A percentile compares a stretch with the other conserved stretches of the same genome.
Conservation (phyloP, 2,888 invertebrate species). For the Campoplex capitator region DNA sequence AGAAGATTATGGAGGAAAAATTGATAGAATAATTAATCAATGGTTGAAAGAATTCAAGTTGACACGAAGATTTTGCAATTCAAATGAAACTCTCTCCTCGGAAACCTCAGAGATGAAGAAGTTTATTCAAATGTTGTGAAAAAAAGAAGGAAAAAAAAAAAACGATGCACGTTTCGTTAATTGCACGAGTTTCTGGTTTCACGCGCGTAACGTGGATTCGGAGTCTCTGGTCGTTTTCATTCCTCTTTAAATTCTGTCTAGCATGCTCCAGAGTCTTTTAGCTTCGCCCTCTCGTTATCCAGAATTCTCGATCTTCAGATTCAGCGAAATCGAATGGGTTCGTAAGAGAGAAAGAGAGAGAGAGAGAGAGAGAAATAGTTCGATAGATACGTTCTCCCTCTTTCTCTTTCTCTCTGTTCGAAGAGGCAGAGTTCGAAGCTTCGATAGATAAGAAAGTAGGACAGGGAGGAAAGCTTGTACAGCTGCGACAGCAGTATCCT, state of each 20-base stretch:
- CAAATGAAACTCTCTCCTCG: not conserved
- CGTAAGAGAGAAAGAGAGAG: constrained; percentile 36
- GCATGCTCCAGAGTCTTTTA: constrained; percentile 7
- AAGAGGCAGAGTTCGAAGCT: constrained; percentile 65
- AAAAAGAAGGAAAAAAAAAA: not conserved
- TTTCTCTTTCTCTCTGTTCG: constrained; percentile 30
- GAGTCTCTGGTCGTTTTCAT: not conserved
- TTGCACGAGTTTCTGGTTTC: constrained; percentile 4
- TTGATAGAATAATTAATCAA: not conserved
- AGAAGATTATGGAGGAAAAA: not conserved
- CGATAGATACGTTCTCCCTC: constrained; percentile 35
- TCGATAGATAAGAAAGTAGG: constrained; percentile 71
- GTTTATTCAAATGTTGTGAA: not conserved
- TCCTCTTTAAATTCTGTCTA: constrained; percentile 5
- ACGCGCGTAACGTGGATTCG: not conserved
- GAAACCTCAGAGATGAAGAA: not conserved
- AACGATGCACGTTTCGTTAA: not conserved
- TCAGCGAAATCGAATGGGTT: constrained; percentile 63
- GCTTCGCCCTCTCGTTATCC: constrained; percentile 51
- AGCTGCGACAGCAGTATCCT: constrained; percentile 52
- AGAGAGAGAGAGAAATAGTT: constrained; percentile 36
- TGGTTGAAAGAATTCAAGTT: not conserved
- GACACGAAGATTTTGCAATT: not conserved
- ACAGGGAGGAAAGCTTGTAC: constrained; percentile 58
- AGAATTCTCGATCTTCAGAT: constrained; percentile 61